phyloP scores from a whole-genome alignment of 1,140 invertebrate species.

The Acyrthosiphon pisum region DNA sequence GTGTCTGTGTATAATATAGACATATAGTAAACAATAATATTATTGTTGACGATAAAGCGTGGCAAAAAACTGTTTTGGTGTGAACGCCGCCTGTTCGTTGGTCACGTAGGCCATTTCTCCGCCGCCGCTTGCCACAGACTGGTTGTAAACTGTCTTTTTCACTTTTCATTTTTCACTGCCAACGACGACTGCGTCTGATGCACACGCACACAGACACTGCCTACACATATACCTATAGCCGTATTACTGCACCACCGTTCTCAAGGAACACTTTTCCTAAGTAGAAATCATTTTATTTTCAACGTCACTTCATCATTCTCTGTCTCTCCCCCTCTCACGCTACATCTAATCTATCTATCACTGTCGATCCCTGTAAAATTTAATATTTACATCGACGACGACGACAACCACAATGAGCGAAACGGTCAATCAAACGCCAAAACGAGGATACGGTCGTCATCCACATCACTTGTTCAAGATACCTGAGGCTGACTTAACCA shows the following conservation, averaged over 20 bases:
- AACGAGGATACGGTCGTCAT: not conserved
- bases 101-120: constrained; percentile 34
- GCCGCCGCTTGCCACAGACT: not conserved
- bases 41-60: too few species aligned
- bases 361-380: too few species aligned
- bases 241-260: not conserved
- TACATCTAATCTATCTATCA: too few species aligned
- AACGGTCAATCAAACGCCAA: not conserved
- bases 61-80: not conserved
- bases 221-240: not conserved
- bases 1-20: too few species aligned
- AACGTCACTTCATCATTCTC: too few species aligned
- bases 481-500: not conserved
- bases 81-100: not conserved
- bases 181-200: not conserved
- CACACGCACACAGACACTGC: not conserved
- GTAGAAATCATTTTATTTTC: too few species aligned
- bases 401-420: not conserved
- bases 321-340: too few species aligned
- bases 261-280: too few species aligned
- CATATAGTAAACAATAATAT: too few species aligned
- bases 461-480: not conserved
- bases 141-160: not conserved
- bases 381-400: too few species aligned
- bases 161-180: too few species aligned